Conservation (phyloP, 2,113 vertebrate genomes). For the Melanerpes aurifrons region DNA sequence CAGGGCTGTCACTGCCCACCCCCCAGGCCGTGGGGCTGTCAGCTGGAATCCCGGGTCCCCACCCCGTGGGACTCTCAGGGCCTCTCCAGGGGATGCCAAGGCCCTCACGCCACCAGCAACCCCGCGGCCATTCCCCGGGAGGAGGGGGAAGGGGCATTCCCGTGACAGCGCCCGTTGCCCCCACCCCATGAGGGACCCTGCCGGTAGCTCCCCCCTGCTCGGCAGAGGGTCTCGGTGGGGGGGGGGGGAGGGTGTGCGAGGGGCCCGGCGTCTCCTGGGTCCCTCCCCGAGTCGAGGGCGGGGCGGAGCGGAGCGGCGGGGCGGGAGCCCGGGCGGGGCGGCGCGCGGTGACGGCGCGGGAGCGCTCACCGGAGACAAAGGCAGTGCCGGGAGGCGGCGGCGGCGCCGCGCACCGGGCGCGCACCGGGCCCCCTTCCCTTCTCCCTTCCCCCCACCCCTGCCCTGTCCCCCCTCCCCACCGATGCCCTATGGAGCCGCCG, state of each 20-base stretch:
- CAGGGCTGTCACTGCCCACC: not conserved
- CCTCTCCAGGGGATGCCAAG: not conserved
- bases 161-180: not conserved
- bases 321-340: slow-evolving; percentile 10
- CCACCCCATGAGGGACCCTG: too few species aligned
- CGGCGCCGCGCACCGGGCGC: not conserved
- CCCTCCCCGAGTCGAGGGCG: slow-evolving; percentile 15
- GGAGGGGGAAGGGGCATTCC: not conserved
- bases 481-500: not conserved
- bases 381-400: not conserved
- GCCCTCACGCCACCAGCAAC: not conserved
- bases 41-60: not conserved
- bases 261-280: not conserved
- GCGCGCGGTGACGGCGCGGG: slow-evolving; percentile 12
- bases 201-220: not conserved
- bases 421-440: not conserved
- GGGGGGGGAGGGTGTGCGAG: not conserved
- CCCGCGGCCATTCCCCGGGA: not conserved
- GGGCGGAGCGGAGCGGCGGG: slow-evolving; percentile 10
- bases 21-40: not conserved
- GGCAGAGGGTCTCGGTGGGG: not conserved
- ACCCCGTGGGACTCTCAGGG: not conserved
- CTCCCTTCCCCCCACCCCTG: too few species aligned
- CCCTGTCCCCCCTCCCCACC: not conserved
- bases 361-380: slow-evolving; percentile 20